phyloP scores from a whole-genome alignment of 2,113 vertebrate species.

The Parotia lawesii region DNA sequence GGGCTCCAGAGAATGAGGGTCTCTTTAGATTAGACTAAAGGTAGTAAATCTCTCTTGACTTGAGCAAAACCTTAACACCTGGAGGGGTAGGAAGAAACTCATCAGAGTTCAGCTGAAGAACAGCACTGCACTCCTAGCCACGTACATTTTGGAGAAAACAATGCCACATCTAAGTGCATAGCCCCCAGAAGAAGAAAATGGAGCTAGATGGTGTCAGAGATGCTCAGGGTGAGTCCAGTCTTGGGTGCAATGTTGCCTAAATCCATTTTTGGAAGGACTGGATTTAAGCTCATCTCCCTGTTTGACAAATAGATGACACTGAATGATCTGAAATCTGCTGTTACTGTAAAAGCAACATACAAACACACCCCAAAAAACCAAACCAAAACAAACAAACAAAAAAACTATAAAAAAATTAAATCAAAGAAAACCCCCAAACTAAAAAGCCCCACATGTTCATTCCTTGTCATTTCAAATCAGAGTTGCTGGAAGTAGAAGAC shows the following conservation, averaged over 20 bases:
- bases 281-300: not conserved
- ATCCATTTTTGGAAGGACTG: not conserved
- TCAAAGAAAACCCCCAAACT: not conserved
- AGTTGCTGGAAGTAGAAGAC: not conserved
- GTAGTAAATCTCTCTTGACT: not conserved
- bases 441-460: not conserved
- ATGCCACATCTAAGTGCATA: not conserved
- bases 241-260: not conserved
- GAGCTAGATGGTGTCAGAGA: not conserved
- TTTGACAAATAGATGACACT: not conserved
- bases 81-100: not conserved
- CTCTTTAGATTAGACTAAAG: not conserved
- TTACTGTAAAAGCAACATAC: not conserved
- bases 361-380: not conserved
- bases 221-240: not conserved
- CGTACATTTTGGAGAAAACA: not conserved
- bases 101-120: not conserved
- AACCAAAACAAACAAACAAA: not conserved
- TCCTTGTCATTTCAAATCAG: not conserved
- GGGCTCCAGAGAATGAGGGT: not conserved
- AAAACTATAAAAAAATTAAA: not conserved
- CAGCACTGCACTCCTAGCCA: not conserved
- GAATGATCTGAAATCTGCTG: not conserved
- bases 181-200: not conserved
- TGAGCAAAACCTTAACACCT: not conserved